phyloP scores from a whole-genome alignment of 2,888 invertebrate genomes.

The Trachelus troglodyta region DNA sequence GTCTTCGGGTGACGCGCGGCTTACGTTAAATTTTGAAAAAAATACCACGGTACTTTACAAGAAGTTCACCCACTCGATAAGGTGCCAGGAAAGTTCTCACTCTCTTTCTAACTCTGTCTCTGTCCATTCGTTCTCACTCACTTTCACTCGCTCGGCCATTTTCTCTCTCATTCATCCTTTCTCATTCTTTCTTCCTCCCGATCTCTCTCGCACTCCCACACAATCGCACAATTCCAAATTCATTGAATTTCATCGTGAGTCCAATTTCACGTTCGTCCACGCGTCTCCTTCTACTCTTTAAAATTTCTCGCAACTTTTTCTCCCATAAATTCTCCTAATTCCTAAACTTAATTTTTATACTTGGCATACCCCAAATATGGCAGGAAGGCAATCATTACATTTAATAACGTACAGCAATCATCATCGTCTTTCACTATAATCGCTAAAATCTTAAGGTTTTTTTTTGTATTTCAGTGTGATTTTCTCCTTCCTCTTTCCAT shows the following conservation, averaged over 20 bases:
- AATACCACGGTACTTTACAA: constrained; percentile 57
- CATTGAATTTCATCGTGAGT: neutral
- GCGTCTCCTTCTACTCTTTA: constrained; percentile 17
- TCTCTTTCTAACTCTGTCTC: constrained; percentile 15
- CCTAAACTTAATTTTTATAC: constrained; percentile 68
- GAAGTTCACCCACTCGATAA: constrained; percentile 45
- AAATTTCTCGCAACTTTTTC: constrained; percentile 22
- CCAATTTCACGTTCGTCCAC: neutral
- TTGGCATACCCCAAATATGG: constrained; percentile 73
- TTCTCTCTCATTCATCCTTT: constrained; percentile 19
- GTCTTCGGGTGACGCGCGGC: constrained; percentile 1
- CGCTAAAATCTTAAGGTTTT: constrained; percentile 30
- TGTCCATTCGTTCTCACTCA: constrained; percentile 14
- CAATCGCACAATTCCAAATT: constrained; percentile 1
- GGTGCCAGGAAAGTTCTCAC: constrained; percentile 20
- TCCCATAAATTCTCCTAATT: constrained; percentile 43
- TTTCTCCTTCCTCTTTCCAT: constrained; percentile 16
- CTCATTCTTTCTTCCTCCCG: constrained; percentile 36
- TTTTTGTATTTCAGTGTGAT: constrained; percentile 21
- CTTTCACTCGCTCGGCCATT: constrained; percentile 27
- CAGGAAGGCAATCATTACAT: constrained; percentile 74
- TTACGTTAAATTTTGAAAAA: constrained; percentile 59
- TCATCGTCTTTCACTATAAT: constrained; percentile 30
- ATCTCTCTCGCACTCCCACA: neutral
- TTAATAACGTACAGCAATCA: constrained; percentile 68